Percentiles rank a stretch among this genome's conserved stretches.
phyloP scores from a whole-genome alignment of 2,888 invertebrate species.

The Volucella inanis region DNA sequence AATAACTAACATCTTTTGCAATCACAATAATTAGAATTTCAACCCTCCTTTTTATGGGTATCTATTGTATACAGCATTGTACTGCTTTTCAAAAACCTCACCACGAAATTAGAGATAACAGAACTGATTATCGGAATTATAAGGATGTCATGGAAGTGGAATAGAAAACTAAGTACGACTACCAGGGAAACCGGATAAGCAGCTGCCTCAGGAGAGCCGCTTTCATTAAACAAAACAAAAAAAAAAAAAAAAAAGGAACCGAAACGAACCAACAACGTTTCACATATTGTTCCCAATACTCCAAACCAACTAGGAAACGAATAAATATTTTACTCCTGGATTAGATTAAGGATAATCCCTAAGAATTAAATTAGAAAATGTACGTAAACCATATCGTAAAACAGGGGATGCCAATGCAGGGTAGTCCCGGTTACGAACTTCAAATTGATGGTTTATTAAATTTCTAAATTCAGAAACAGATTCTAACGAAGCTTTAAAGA shows the following conservation, averaged over 20 bases:
- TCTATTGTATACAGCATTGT: not conserved
- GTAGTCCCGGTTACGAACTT: slow-evolving; percentile 23
- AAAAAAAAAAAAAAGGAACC: slow-evolving; percentile 36
- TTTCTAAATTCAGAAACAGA: slow-evolving; percentile 40
- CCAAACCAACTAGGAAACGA: slow-evolving; percentile 20
- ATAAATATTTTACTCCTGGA: slow-evolving; percentile 58
- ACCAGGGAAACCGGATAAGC: slow-evolving; percentile 48
- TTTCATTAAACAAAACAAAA: slow-evolving; percentile 33
- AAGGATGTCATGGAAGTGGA: slow-evolving; percentile 46
- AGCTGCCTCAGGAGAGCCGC: slow-evolving; percentile 56
- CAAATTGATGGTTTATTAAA: slow-evolving; percentile 61
- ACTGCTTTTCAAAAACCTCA: slow-evolving; percentile 29
- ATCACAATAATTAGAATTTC: slow-evolving; percentile 57
- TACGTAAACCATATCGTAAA: slow-evolving; percentile 31
- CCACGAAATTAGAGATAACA: slow-evolving; percentile 68
- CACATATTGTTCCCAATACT: slow-evolving; percentile 41
- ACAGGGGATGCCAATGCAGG: slow-evolving; percentile 30
- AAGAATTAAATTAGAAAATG: slow-evolving; percentile 67
- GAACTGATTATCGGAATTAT: slow-evolving; percentile 67
- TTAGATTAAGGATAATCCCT: slow-evolving; percentile 73
- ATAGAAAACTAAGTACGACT: slow-evolving; percentile 20
- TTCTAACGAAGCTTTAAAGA: slow-evolving; percentile 46
- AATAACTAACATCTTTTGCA: slow-evolving; percentile 11
- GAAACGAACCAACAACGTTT: slow-evolving; percentile 43
- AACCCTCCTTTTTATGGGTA: slow-evolving; percentile 33